Percentiles rank a stretch among this genome's conserved stretches.
phyloP scores from a whole-genome alignment of 2,888 invertebrate genomes.

The Smittia aterrima region DNA sequence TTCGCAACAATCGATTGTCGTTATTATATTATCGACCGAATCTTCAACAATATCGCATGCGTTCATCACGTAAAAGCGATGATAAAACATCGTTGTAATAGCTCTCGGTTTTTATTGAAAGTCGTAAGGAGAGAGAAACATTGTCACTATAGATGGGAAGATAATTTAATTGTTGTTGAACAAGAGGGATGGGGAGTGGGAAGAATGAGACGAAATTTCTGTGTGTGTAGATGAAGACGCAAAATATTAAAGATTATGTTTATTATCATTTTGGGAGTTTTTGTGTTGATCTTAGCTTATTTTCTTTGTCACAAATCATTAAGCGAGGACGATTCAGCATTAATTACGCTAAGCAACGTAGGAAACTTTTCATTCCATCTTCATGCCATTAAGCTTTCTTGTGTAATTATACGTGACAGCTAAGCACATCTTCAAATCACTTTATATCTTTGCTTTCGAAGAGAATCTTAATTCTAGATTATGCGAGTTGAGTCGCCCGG shows the following conservation, averaged over 20 bases:
- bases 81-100: neutral
- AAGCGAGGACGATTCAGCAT: neutral
- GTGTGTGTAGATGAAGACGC: too few relatives aligned
- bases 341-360: neutral
- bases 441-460: neutral
- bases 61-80: neutral
- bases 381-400: neutral
- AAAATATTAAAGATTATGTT: neutral
- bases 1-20: neutral
- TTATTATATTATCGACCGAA: conserved; percentile 4
- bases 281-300: neutral
- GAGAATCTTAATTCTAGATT: neutral
- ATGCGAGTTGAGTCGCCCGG: neutral
- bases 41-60: neutral
- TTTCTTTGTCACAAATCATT: neutral
- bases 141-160: neutral
- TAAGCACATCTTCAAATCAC: neutral
- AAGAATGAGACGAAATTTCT: neutral
- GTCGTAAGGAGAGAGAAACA: too few relatives aligned
- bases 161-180: neutral
- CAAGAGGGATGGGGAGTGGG: neutral
- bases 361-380: neutral
- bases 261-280: neutral
- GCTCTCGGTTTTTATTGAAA: too few relatives aligned
- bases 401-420: conserved; percentile 23